A percentile compares a stretch with the other conserved stretches of the same genome.
phyloP scores from a whole-genome alignment of 1,140 invertebrate genomes.

The Rhopalosiphum padi region DNA sequence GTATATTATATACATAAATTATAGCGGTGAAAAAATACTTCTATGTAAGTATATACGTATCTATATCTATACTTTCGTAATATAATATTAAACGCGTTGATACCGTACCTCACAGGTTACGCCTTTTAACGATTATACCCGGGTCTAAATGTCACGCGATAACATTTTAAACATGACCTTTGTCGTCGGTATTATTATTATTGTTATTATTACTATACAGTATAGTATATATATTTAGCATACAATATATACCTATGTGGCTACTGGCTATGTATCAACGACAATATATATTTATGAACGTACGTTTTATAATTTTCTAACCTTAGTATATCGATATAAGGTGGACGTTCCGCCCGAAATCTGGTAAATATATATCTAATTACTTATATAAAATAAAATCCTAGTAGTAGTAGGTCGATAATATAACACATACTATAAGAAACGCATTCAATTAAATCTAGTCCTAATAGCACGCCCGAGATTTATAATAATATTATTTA shows the following conservation, averaged over 20 bases:
- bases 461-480: not conserved
- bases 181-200: not conserved
- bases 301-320: too few species aligned
- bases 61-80: not conserved
- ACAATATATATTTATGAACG: not conserved
- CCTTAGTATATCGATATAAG: too few species aligned
- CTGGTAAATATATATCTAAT: not conserved
- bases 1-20: not conserved
- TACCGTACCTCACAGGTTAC: not conserved
- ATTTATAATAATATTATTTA: not conserved
- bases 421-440: too few species aligned
- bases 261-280: not conserved
- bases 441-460: not conserved
- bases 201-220: not conserved
- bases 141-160: conserved; percentile 3
- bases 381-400: too few species aligned
- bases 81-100: not conserved
- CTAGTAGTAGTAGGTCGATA: too few species aligned
- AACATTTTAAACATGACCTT: conserved; percentile 41
- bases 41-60: not conserved
- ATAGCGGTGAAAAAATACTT: not conserved
- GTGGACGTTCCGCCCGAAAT: not conserved
- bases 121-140: conserved; percentile 31
- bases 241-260: not conserved
- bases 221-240: not conserved